phyloP scores from a whole-genome alignment of 2,888 invertebrate genomes.

The Prosapia bicincta region DNA sequence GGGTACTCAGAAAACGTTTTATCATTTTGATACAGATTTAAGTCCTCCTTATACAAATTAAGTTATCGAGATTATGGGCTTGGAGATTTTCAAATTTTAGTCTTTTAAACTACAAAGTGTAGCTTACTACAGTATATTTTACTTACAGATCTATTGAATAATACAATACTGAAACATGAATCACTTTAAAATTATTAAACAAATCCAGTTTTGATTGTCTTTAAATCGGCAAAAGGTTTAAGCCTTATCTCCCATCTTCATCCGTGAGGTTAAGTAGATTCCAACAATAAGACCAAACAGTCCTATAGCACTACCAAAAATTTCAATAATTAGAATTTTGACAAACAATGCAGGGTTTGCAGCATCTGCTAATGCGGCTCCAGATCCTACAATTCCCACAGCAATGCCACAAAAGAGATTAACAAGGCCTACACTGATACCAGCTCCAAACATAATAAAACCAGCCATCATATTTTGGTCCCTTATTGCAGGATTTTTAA shows the following conservation, averaged over 20 bases:
- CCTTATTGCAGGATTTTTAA: slow-evolving; percentile 32
- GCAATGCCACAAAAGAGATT: slow-evolving; percentile 95
- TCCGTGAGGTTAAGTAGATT: slow-evolving; percentile 86
- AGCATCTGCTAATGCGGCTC: slow-evolving; percentile 96
- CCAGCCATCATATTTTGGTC: slow-evolving; percentile 68
- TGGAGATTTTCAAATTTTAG: not conserved
- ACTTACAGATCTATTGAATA: not conserved
- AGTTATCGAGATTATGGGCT: not conserved
- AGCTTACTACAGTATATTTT: not conserved
- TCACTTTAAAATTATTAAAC: not conserved
- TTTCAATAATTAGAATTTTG: slow-evolving; percentile 97
- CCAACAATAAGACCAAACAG: slow-evolving; percentile 98
- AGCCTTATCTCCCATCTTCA: slow-evolving; percentile 50
- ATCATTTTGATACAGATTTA: too few species aligned
- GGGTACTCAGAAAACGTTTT: too few species aligned
- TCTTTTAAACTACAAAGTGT: not conserved
- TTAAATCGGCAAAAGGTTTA: not conserved
- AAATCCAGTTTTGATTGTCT: not conserved
- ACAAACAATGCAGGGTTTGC: slow-evolving; percentile 95
- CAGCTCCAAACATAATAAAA: slow-evolving; percentile 72
- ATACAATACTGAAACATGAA: not conserved
- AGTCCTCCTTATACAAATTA: not conserved
- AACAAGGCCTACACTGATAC: slow-evolving; percentile 89
- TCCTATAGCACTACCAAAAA: slow-evolving; percentile 98
- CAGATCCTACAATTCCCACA: slow-evolving; percentile 97